Base-by-base conservation (phyloP, 2,888 invertebrate species). In the Pyrocoelia pectoralis region DNA sequence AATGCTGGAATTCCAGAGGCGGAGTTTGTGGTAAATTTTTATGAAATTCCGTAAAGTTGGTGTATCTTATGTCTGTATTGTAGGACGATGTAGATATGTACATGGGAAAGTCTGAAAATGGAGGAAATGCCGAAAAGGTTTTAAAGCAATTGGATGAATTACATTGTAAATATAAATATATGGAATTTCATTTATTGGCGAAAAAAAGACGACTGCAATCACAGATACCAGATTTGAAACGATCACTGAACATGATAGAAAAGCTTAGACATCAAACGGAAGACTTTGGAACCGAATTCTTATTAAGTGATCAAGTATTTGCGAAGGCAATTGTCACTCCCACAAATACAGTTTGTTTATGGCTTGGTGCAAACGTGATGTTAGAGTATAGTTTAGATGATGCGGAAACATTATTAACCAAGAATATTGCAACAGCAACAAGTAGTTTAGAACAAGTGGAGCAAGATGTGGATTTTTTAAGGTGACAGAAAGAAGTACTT, bases 351-450 rank as follows among this genome's bases (percentile, higher is more conserved):
- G 97, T 98, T 10, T 91, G 88, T 71, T 81, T 93, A 56, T 93
- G 93, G 92, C 82, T 93, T 56, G 93, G 93, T 43, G 93, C 98
- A 1, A 98, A 97, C 85, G 96, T 98, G 3, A 98, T 98, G 98
- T 83, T 98, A 74, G 98, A 98, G 82, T 98, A 98, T 83, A 88
- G 90, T 18, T 83, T 98, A 71, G 91, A 93, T 70, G 98, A 97
- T 83, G 97, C 97, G 24, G 90, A 94, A 79, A 86, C 87, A 63
- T 83, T 97, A 58, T 83, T 98, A 17, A 87, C 88, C 61, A 92
- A 94, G 75, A 95, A 95, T 80, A 90, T 94, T 80, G 87, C 88
- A 55, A 89, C 93, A 51, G 97, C 97, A 9, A 90, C 90, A 72
- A 90, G 89, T 76, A 94, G 94, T 81, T 84, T 97, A 64, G 86